phyloP scores from a whole-genome alignment of 2,113 vertebrate species.

The Xyliphius kryptos region DNA sequence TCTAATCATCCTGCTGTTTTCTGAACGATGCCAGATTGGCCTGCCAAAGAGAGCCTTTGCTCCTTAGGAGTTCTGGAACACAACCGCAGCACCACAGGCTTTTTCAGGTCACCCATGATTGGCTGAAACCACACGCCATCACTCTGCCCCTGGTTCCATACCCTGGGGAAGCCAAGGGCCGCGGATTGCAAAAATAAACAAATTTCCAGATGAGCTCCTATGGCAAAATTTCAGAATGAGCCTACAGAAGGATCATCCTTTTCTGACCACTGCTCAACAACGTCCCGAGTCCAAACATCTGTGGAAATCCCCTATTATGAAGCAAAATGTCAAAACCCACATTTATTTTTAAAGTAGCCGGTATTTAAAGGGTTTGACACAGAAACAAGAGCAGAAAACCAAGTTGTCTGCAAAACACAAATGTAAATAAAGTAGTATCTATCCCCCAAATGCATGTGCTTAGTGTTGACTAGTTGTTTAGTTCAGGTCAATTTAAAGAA shows the following conservation, averaged over 20 bases:
- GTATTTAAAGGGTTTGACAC: too few relatives aligned
- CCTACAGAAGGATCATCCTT: slow-evolving; percentile 31
- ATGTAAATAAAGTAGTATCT: too few relatives aligned
- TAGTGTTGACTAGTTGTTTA: too few relatives aligned
- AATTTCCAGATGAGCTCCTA: slow-evolving; percentile 46
- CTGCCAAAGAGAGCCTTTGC: not conserved
- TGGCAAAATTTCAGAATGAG: slow-evolving; percentile 38
- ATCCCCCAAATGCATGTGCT: too few relatives aligned
- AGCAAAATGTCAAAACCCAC: too few relatives aligned
- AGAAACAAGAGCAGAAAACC: too few relatives aligned
- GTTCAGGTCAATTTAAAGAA: too few relatives aligned
- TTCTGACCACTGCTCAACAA: slow-evolving; percentile 20
- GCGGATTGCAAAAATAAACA: slow-evolving; percentile 47
- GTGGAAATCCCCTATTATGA: slow-evolving; percentile 8
- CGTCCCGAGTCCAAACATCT: slow-evolving; percentile 20
- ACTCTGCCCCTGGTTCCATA: slow-evolving; percentile 20
- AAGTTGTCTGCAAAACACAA: too few relatives aligned
- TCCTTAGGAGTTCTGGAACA: slow-evolving; percentile 8
- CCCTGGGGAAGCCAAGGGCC: slow-evolving; percentile 18
- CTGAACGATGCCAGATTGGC: slow-evolving; percentile 4
- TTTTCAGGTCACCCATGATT: slow-evolving; percentile 39
- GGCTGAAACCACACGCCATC: slow-evolving; percentile 10
- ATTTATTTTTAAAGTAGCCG: too few relatives aligned
- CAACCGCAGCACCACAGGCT: not conserved
- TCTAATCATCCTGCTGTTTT: slow-evolving; percentile 6